Base-by-base conservation (phyloP, 2,797 vertebrate species). In the Sparus aurata region DNA sequence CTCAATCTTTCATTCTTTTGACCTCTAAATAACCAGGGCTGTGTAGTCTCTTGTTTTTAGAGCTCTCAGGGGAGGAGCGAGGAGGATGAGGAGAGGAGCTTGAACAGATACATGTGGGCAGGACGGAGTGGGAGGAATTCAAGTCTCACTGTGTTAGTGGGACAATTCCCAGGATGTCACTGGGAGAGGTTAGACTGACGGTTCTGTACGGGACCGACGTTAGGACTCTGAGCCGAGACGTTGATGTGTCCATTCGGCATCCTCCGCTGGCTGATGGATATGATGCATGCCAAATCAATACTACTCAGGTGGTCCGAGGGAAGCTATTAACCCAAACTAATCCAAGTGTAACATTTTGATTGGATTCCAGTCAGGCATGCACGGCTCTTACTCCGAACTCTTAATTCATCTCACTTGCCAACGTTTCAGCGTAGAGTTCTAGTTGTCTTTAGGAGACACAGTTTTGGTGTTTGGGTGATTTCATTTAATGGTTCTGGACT, bases 61-160 rank as follows among this genome's bases (percentile, higher is more conserved):
- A 85, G 93, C 88, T 93, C 94, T 94, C 89, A 2, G 45, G 94
- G 93, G 95, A 96, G 64, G 20, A 79, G 13, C 76, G 58, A 79
- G 45, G 91, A 63, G 73, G 73, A 92, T 91, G 89, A 89, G 90
- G 92, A 92, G 91, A 93, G 85, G 90, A 96, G 95, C 91, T 92
- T 94, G 91, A 57, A 92, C 95, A 96, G 95, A 95, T 95, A 96
- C 95, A 97, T 96, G 96, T 96, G 96, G 95, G 95, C 91, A 95
- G 95, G 94, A 96, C 95, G 94, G 96, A 95, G 95, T 93, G 76
- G 93, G 86, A 96, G 95, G 95, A 96, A 97, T 96, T 94, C 68
- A 93, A 88, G 91, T 95, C 93, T 96, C 69, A 74, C 91, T 94
- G 91, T 55, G 91, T 87, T 74, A 65, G 93, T 93, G 90, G 86